Base-by-base conservation (phyloP, 1,140 invertebrate genomes). In the Alviniconcha marisindica region DNA sequence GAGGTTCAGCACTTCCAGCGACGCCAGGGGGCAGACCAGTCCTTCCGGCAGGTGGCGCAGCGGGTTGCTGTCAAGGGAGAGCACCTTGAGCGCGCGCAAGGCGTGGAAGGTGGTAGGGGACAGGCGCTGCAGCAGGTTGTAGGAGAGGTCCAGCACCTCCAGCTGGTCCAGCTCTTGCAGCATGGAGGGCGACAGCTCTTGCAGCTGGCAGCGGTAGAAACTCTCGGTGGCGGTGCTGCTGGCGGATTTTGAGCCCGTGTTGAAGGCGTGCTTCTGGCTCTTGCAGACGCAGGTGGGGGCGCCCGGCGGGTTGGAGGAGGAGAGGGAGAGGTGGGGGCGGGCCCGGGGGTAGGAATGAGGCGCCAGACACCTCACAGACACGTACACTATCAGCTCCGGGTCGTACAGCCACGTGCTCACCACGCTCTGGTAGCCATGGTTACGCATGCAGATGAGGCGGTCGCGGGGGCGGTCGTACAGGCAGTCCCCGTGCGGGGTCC, bases 341-440 rank as follows among this genome's bases (percentile, higher is more conserved):
- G 42, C 31, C 36, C 1, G 60, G 14, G 40, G 36, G 48, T 60
- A 60, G 24, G 51, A 31, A 28, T 44, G 56, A 14, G 78, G 78
- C 2, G 33, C 36, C 78, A 66, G 56, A n/a, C 78, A 80, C 40
- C 78, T 63, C 3, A 80, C 78, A 31, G 78, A 80, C 15, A 80
- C 78, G 60, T 80, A 80, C 56, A 63, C 56, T 7, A 80, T 80
- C 78, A 80, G 56, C 21, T 69, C 78, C 56, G 78, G 40, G 78
- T 80, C 78, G 56, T 80, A 69, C 1, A 60, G 54, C 78, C 78
- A 80, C 54, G 78, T 69, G 60, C 36, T 44, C 36, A 80, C 56
- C 54, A 80, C 78, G 38, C 60, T 80, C 78, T 66, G 60, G 56
- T 80, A 80, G n/a, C 78, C 56, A 80, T 80, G 78, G 78, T 80